Evolutionary conservation across 1,140 invertebrate genomes (phyloP).

Genomic region (Periplaneta americana): DNA sequence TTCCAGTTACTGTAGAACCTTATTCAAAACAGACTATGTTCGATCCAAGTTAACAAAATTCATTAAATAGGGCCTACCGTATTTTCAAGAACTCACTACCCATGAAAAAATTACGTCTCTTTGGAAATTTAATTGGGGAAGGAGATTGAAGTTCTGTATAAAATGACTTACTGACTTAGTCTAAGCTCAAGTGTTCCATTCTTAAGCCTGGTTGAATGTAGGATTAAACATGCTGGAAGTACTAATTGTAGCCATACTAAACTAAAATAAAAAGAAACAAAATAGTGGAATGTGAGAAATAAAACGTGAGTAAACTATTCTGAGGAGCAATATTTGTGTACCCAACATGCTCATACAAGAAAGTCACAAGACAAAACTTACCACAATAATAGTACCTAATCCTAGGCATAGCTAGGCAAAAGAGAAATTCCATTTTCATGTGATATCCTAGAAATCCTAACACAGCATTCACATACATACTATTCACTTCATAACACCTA

Average conservation of each 20-base stretch:
- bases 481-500: background rate
- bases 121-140: no score
- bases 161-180: no score
- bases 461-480: background rate
- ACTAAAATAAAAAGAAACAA: background rate
- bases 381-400: conserved; percentile 61
- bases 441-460: conserved; percentile 12
- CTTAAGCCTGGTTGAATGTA: background rate
- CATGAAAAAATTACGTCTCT: no score
- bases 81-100: no score
- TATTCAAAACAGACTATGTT: no score
- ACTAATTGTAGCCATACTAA: no score
- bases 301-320: background rate
- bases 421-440: conserved; percentile 26
- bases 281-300: background rate
- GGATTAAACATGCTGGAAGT: background rate
- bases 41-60: no score
- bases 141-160: no score
- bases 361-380: conserved; percentile 39
- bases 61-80: no score
- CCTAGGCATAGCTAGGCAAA: conserved; percentile 52
- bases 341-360: background rate
- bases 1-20: no score
- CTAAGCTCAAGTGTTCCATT: no score
- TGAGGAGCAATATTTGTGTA: background rate